Conservation (phyloP, 1,140 invertebrate genomes). For the Diorhabda carinulata region DNA sequence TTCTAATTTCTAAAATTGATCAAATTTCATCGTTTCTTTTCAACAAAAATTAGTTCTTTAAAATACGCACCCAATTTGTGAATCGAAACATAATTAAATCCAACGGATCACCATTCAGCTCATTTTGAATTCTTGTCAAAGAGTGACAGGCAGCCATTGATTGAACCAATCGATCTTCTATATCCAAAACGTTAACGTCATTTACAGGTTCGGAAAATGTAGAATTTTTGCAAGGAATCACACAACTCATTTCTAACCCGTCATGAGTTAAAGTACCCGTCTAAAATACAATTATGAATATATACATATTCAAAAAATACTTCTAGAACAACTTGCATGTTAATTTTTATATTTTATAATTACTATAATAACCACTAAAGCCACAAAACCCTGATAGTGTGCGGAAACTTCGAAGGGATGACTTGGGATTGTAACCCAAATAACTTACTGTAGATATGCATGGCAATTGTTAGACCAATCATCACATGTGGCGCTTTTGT, state of each 20-base stretch:
- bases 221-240: constrained; percentile 62
- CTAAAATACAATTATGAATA: constrained; percentile 43
- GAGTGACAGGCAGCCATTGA: constrained; percentile 79
- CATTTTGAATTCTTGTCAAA: constrained; percentile 73
- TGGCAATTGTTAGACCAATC: too few relatives aligned
- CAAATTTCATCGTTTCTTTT: constrained; percentile 8
- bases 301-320: constrained; percentile 7
- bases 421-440: too few relatives aligned
- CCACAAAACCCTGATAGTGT: too few relatives aligned
- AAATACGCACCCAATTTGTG: constrained; percentile 64
- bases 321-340: too few relatives aligned
- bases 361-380: too few relatives aligned
- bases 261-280: constrained; percentile 95
- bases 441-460: too few relatives aligned
- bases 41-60: neutral
- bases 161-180: constrained; percentile 52
- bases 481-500: too few relatives aligned
- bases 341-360: too few relatives aligned
- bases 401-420: too few relatives aligned
- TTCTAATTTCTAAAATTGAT: constrained; percentile 62
- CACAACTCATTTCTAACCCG: constrained; percentile 87
- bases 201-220: constrained; percentile 59
- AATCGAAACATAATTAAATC: constrained; percentile 88
- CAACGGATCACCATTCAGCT: constrained; percentile 75
- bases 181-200: constrained; percentile 51